Conservation (phyloP, 1,140 invertebrate genomes). For the Drosophila burlai region DNA sequence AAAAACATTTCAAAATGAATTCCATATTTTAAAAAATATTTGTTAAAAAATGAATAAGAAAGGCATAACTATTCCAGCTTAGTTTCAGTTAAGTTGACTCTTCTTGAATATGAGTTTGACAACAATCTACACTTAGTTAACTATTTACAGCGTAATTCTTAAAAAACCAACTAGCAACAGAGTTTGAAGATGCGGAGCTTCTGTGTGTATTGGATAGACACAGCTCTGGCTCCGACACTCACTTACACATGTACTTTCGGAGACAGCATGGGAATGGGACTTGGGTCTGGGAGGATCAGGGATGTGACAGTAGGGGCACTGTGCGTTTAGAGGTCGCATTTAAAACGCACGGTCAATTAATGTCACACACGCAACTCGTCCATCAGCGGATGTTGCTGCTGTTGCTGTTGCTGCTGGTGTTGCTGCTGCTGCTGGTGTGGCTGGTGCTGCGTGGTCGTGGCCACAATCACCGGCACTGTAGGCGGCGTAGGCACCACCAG, state of each 20-base stretch:
- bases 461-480: conserved; percentile 73
- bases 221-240: conserved; percentile 14
- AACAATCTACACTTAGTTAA: conserved; percentile 42
- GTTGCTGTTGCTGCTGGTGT: conserved; percentile 84
- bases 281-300: not conserved
- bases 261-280: conserved; percentile 11
- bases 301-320: conserved; percentile 3
- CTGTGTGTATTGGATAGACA: conserved; percentile 35
- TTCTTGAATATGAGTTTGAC: conserved; percentile 36
- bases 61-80: not conserved
- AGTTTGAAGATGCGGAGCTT: conserved; percentile 20
- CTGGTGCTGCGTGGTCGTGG: conserved; percentile 86
- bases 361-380: conserved; percentile 93
- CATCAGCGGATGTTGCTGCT: conserved; percentile 86
- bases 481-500: conserved; percentile 74
- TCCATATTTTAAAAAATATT: not conserved
- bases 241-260: conserved; percentile 14
- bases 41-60: too few species aligned
- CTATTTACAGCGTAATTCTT: conserved; percentile 35
- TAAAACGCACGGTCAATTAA: conserved; percentile 86
- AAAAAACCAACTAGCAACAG: conserved; percentile 40
- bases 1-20: not conserved
- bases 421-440: conserved; percentile 67
- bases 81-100: conserved; percentile 11
- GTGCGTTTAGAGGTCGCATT: conserved; percentile 84